Base-by-base conservation (phyloP, 1,140 invertebrate species). In the roundworm (Caenorhabditis elegans) region DNA sequence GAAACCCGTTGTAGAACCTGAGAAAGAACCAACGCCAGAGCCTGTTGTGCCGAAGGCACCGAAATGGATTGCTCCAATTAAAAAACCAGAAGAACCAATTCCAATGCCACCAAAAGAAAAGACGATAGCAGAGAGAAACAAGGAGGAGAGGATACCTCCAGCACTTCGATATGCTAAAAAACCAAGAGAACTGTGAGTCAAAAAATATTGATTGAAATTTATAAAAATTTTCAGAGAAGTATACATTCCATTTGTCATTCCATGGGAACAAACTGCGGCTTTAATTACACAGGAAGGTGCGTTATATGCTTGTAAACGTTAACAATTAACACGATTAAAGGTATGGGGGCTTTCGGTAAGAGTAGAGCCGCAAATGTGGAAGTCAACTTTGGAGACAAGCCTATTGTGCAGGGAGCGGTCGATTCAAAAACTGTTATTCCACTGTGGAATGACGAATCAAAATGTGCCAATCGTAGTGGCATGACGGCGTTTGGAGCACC, bases 271-370 rank as follows among this genome's bases (percentile, higher is more conserved):
- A 55, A 78, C 76, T 4, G 36, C 76, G n/a, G 82, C 82, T 11
- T 43, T 83, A 6, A 83, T 79, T 2, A 79, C 82, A 11, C 81
- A 82, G 24, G 81, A 78, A 47, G 75, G 43, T 48, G 8, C n/a
- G 2, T 10, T 15, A 17, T n/a, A 15, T 34, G 5, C 10, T 28
- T 49, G 10, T 28, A 11, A 10, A 46, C 49, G 8, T 26, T 10
- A 19, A n/a, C n/a, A n/a, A n/a, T n/a, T n/a, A n/a, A 8, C 49
- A 19, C 1, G 22, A 46, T 46, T 49, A 28, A 26, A 53, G 77
- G 82, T 36, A 83, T 83, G 82, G 82, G 82, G 8, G 82, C 82
- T 4, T 83, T 83, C 19, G 82, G 82, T 26, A 49, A 47, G 17
- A 55, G 53, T 17, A 83, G 77, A 53, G 53, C 79, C 11, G 82